Evolutionary conservation across 2,113 vertebrate species (phyloP).

Genomic region (Psilopsiagon aymara): DNA sequence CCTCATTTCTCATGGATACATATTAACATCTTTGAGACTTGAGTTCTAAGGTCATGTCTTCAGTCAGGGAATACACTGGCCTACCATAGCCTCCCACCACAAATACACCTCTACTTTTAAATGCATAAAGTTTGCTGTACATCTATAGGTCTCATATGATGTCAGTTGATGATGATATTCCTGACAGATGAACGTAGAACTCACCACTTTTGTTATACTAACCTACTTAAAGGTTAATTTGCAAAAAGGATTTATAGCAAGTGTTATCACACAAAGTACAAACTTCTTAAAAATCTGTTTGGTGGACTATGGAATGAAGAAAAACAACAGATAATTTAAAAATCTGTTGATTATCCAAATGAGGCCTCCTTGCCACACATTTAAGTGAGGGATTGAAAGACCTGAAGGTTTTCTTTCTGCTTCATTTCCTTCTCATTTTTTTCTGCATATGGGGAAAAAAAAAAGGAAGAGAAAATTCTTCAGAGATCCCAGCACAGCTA

Average conservation of each 20-base stretch:
- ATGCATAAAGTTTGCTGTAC: not conserved
- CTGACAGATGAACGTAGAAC: not conserved
- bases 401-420: constrained; percentile 28
- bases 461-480: not conserved
- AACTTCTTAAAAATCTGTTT: not conserved
- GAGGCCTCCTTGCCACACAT: not conserved
- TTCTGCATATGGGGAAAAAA: not conserved
- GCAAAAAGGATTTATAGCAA: not conserved
- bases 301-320: not conserved
- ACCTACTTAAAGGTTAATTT: not conserved
- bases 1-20: too few species aligned
- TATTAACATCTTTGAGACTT: too few species aligned
- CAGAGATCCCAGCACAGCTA: not conserved
- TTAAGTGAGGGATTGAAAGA: constrained; percentile 43
- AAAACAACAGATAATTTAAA: constrained; percentile 5
- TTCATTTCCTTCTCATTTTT: constrained; percentile 48
- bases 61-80: too few species aligned
- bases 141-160: not conserved
- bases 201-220: not conserved
- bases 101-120: not conserved
- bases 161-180: not conserved
- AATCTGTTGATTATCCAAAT: constrained; percentile 45
- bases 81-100: too few species aligned
- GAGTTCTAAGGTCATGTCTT: too few species aligned
- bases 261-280: not conserved